Evolutionary conservation across 2,113 vertebrate species (phyloP).

Genomic region (Chrysochloris asiatica): DNA sequence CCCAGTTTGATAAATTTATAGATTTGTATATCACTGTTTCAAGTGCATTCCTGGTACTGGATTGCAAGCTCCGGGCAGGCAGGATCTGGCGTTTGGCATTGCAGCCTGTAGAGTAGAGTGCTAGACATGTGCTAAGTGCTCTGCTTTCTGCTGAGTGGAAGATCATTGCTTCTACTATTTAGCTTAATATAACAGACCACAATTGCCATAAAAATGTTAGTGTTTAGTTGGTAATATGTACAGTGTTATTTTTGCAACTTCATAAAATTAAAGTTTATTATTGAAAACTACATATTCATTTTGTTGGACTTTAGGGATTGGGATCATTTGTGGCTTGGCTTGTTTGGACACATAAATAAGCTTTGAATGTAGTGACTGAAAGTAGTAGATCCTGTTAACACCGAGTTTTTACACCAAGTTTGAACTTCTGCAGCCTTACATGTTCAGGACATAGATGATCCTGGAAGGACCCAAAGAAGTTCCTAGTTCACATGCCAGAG

Average conservation of each 20-base stretch:
- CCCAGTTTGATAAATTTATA: neutral
- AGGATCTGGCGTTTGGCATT: constrained; percentile 4
- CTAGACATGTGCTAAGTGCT: neutral
- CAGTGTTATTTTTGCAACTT: constrained; percentile 27
- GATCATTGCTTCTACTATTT: constrained; percentile 28
- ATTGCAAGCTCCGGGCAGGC: neutral
- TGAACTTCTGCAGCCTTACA: neutral
- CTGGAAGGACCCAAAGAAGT: neutral
- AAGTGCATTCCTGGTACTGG: neutral
- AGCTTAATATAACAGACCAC: neutral
- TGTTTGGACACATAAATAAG: neutral
- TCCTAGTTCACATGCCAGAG: neutral
- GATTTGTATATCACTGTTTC: constrained; percentile 1
- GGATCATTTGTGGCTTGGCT: neutral
- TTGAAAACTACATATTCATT: constrained; percentile 8
- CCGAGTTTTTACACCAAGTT: neutral
- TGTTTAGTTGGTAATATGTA: constrained; percentile 34
- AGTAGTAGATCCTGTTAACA: neutral
- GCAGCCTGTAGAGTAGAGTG: neutral
- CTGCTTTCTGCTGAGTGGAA: constrained; percentile 8
- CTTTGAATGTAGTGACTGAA: constrained; percentile 13
- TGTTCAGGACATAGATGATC: neutral
- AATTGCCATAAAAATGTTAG: constrained; percentile 15
- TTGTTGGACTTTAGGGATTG: constrained; percentile 15
- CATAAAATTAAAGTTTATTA: constrained; percentile 30